A percentile compares a stretch with the other conserved stretches of the same genome.
These are phyloP conservation scores for Bombus difficillimus DNA, from an alignment of 1,140 invertebrate species.

Conservation along the genomic window DNA sequence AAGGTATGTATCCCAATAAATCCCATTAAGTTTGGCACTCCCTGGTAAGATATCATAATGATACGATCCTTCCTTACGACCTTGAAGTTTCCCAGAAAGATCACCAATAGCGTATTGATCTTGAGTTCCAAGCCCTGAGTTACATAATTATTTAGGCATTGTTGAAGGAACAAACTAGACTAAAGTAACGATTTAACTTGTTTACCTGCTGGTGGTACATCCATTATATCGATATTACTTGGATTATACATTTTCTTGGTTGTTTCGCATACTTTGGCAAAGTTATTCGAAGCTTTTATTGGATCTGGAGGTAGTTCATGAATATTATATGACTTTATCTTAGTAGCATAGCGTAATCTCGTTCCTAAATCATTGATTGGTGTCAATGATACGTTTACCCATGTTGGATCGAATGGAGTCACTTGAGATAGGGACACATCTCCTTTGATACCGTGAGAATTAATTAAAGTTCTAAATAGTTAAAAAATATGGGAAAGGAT, in stretches of 20 bases:
- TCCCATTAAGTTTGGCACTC: slow-evolving; percentile 87
- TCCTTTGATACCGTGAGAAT: slow-evolving; percentile 91
- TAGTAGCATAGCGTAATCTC: slow-evolving; percentile 85
- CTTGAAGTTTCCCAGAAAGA: slow-evolving; percentile 93
- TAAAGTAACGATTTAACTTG: background rate
- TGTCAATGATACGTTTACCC: slow-evolving; percentile 89
- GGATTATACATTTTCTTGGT: slow-evolving; percentile 89
- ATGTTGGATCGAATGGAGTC: slow-evolving; percentile 93
- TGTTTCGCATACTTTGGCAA: slow-evolving; percentile 84
- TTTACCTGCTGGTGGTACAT: slow-evolving; percentile 86
- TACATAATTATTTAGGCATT: background rate
- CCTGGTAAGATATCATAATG: slow-evolving; percentile 87
- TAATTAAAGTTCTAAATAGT: slow-evolving; percentile 87
- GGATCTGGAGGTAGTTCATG: slow-evolving; percentile 87
- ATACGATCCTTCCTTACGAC: slow-evolving; percentile 87
- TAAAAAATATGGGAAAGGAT: background rate
- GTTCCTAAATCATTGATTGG: slow-evolving; percentile 86
- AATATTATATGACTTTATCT: slow-evolving; percentile 87
- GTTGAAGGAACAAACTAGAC: background rate
- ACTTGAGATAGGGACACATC: slow-evolving; percentile 91
- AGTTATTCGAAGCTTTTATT: slow-evolving; percentile 79
- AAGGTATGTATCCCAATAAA: slow-evolving; percentile 93
- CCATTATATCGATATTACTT: slow-evolving; percentile 82
- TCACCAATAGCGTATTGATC: slow-evolving; percentile 95
- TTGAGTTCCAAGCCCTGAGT: slow-evolving; percentile 88